Conservation (phyloP, 2,113 vertebrate genomes). For the Alectura lathami region DNA sequence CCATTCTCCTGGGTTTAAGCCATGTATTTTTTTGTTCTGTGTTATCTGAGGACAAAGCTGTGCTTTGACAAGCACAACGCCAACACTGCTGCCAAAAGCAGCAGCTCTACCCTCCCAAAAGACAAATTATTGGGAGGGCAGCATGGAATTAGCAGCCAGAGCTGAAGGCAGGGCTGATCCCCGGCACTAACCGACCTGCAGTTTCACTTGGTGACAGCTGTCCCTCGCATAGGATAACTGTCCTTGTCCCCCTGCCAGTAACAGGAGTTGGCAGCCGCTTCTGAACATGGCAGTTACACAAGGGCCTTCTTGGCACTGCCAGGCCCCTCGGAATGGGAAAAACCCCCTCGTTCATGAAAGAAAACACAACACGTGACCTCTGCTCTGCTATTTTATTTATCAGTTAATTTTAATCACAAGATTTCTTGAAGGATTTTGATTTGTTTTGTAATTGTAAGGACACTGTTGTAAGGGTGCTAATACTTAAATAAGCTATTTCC, state of each 20-base stretch:
- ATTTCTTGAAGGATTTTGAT: background rate
- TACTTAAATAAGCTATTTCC: background rate
- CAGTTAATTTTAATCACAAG: background rate
- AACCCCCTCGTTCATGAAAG: background rate
- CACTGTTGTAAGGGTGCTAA: background rate
- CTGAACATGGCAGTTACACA: background rate
- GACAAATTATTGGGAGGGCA: background rate
- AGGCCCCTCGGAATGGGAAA: background rate
- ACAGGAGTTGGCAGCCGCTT: background rate
- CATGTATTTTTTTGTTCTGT: background rate
- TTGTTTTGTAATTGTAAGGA: background rate
- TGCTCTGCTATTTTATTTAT: constrained; percentile 18
- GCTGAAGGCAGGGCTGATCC: background rate
- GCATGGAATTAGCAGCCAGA: background rate
- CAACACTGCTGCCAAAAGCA: constrained; percentile 9
- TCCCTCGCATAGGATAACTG: background rate
- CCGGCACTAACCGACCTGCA: background rate
- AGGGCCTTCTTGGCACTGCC: background rate
- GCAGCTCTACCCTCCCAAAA: background rate
- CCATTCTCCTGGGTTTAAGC: background rate
- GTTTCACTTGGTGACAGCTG: background rate
- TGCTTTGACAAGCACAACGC: background rate
- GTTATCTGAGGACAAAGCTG: background rate
- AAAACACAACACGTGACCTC: background rate
- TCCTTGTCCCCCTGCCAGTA: background rate